A percentile compares a stretch with the other conserved stretches of the same genome.
These are phyloP conservation scores for Frankliniella intonsa DNA, from an alignment of 2,888 invertebrate genomes.

Conservation along the genomic window DNA sequence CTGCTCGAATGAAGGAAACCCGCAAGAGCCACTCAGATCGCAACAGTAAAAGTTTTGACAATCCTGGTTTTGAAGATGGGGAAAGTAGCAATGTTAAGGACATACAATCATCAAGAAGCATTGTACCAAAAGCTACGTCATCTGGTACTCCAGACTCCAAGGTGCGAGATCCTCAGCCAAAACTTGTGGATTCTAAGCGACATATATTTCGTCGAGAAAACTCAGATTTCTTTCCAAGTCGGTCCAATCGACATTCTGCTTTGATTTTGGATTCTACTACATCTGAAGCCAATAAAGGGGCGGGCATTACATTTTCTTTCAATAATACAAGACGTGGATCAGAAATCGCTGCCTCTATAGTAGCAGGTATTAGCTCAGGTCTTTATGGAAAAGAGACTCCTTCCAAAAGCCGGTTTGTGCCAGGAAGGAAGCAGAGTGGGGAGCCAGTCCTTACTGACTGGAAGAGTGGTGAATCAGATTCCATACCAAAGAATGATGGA, in stretches of 20 bases:
- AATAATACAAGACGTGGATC: conserved; percentile 39
- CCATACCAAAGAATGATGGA: conserved; percentile 19
- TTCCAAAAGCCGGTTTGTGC: conserved; percentile 29
- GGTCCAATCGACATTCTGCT: conserved; percentile 66
- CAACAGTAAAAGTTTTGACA: conserved; percentile 47
- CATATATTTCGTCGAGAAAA: conserved; percentile 68
- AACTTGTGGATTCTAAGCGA: neutral
- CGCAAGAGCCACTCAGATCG: conserved; percentile 32
- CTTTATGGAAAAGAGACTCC: conserved; percentile 45
- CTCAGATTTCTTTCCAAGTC: conserved; percentile 75
- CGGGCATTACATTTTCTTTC: conserved; percentile 48
- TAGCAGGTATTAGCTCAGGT: conserved; percentile 43
- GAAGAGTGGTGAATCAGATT: conserved; percentile 16
- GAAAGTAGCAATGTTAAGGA: conserved; percentile 16
- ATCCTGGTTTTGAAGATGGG: conserved; percentile 16
- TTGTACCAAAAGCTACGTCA: neutral
- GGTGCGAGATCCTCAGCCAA: conserved; percentile 6
- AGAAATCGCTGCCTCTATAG: conserved; percentile 42
- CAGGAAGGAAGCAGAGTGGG: conserved; percentile 7
- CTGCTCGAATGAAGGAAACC: conserved; percentile 33
- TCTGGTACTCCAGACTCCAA: neutral
- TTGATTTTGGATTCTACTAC: conserved; percentile 51
- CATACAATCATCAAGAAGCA: neutral
- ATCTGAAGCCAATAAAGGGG: conserved; percentile 45
- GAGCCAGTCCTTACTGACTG: conserved; percentile 10